Evolutionary conservation across 2,888 invertebrate species (phyloP).

Genomic region (Drosophila longiperda): DNA sequence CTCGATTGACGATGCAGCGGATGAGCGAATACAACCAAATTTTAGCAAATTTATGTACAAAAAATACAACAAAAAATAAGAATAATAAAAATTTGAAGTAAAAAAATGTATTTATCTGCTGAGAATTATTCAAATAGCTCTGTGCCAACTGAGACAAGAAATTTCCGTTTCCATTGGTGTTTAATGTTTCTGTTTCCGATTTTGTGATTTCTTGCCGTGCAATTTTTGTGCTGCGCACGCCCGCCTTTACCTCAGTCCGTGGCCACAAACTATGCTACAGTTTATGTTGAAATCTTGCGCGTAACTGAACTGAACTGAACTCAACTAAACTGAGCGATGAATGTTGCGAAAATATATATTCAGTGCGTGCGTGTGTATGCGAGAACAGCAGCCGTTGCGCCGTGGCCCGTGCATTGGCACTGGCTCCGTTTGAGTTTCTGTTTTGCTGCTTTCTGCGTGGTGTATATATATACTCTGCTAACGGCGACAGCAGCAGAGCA

Average conservation of each 20-base stretch:
- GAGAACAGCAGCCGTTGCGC: conserved; percentile 46
- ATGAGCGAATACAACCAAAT: neutral
- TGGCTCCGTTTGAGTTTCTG: conserved; percentile 63
- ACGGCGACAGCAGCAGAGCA: neutral
- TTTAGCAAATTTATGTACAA: neutral
- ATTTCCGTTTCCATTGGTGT: conserved; percentile 52
- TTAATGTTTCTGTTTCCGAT: conserved; percentile 44
- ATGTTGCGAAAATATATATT: conserved; percentile 23
- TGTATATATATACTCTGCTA: conserved; percentile 15
- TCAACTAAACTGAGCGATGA: conserved; percentile 57
- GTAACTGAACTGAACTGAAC: conserved; percentile 65
- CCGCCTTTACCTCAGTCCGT: conserved; percentile 62
- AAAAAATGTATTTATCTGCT: conserved; percentile 21
- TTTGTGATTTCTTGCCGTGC: conserved; percentile 53
- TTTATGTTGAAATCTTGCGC: conserved; percentile 78
- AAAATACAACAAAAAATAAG: neutral
- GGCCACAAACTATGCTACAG: conserved; percentile 68
- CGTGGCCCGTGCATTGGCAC: conserved; percentile 65
- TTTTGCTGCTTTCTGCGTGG: conserved; percentile 30
- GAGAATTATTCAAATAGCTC: conserved; percentile 51
- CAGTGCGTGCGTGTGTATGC: conserved; percentile 10
- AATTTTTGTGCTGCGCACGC: conserved; percentile 68
- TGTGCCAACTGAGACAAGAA: conserved; percentile 41
- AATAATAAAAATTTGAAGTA: neutral
- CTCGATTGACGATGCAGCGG: conserved; percentile 7